phyloP scores from a whole-genome alignment of 2,113 vertebrate genomes.

The Pedetes capensis region DNA sequence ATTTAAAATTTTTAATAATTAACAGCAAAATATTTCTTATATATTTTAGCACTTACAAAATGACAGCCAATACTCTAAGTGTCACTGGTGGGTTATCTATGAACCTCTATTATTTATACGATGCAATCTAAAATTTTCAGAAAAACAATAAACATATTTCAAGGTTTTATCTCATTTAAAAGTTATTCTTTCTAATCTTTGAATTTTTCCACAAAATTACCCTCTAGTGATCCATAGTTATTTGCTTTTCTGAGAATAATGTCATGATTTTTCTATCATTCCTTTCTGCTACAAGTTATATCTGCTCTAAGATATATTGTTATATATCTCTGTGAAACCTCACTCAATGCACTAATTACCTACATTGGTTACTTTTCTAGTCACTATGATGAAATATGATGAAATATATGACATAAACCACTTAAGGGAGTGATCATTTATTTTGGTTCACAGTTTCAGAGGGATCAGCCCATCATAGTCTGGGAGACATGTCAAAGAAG shows the following conservation, averaged over 20 bases:
- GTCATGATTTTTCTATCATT: not conserved
- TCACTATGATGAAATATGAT: no score
- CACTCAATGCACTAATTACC: not conserved
- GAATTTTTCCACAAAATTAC: not conserved
- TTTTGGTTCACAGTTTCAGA: no score
- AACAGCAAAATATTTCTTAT: not conserved
- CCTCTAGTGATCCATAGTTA: not conserved
- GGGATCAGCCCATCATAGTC: no score
- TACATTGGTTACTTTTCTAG: no score
- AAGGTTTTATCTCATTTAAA: not conserved
- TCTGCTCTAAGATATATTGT: not conserved
- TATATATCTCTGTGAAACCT: not conserved
- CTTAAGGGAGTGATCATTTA: no score
- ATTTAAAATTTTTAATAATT: constrained; percentile 11
- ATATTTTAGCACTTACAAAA: not conserved
- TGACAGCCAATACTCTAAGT: not conserved
- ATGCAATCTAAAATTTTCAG: not conserved
- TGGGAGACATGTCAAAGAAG: no score
- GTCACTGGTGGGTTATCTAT: not conserved
- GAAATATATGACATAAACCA: no score
- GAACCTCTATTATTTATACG: not conserved
- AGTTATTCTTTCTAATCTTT: not conserved
- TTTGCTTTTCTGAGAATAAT: not conserved
- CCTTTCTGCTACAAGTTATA: not conserved
- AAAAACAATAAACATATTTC: not conserved